Evolutionary conservation across 2,797 vertebrate genomes (phyloP), one percentile per base, ranked within the genome.

Genomic region (Sebastes matsubarae): DNA sequence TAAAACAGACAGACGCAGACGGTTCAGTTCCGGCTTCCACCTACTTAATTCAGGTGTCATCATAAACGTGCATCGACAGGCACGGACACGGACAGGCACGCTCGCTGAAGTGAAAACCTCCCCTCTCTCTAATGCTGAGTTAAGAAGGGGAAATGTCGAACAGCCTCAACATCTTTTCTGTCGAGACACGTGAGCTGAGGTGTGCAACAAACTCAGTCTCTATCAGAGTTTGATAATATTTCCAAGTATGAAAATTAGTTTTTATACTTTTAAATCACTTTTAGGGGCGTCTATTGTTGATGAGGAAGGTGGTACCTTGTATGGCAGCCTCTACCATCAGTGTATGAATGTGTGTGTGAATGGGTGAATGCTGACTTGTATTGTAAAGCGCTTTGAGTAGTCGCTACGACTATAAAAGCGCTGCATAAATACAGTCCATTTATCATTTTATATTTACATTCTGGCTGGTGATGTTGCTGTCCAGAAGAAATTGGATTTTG

Each of bases 71-170:
- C 55, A 29, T 38, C 4, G 68, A 29, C 75, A 84, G 64, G 34
- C 18, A 73, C 25, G 46, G 52, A 61, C 82, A 79, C 34, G 80
- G 60, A 76, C 73, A 68, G 75, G 50, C 87, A 75, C 34, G 36
- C 25, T 14, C 42, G 16, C 42, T 69, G 24, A 5, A 4, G 11
- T 14, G 5, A 60, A 75, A 77, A 20, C 30, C 46, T 68, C 61
- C 30, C 13, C 22, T 59, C 20, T 29, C n/a, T 34, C 5, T 32
- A 77, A 7, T 64, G 57, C 72, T 67, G 16, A 64, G 57, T 61
- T 46, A 24, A 71, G n/a, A 55, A 75, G 58, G 4, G 12, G 52
- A 83, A 78, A 58, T 46, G 4, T 5, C 1, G 1, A 61, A 20
- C 20, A 1, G 2, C 24, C 11, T 60, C 7, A 72, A n/a, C 67